Evolutionary conservation across 2,888 invertebrate species (phyloP).

Genomic region (Noctua comes): DNA sequence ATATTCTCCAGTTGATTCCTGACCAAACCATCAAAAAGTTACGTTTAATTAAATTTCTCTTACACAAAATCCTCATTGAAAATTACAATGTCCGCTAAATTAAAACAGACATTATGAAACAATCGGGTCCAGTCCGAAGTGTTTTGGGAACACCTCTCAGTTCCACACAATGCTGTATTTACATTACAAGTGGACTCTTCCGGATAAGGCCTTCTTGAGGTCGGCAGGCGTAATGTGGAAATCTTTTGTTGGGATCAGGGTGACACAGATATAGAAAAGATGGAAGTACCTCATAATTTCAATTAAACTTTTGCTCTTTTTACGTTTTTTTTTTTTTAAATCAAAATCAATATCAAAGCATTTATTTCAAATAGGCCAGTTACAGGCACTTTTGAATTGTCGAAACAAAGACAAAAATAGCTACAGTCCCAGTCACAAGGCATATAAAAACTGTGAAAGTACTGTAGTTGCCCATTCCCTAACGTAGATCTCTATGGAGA

Average conservation of each 20-base stretch:
- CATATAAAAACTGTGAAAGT: too few relatives aligned
- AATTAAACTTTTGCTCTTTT: too few relatives aligned
- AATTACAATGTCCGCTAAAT: slow-evolving; percentile 47
- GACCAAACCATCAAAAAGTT: not conserved
- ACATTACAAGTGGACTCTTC: slow-evolving; percentile 88
- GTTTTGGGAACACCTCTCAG: slow-evolving; percentile 70
- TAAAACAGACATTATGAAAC: slow-evolving; percentile 66
- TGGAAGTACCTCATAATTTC: slow-evolving; percentile 52
- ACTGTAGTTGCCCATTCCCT: too few relatives aligned
- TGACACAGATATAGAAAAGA: slow-evolving; percentile 58
- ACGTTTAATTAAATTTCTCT: not conserved
- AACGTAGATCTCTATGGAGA: too few relatives aligned
- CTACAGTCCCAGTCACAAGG: too few relatives aligned
- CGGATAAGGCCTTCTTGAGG: slow-evolving; percentile 85
- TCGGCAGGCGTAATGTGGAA: slow-evolving; percentile 86
- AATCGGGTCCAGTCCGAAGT: slow-evolving; percentile 68
- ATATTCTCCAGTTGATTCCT: not conserved
- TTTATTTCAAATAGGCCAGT: too few relatives aligned
- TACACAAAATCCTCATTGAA: not conserved
- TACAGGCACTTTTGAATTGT: too few relatives aligned
- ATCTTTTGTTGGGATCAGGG: slow-evolving; percentile 85
- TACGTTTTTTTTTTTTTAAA: too few relatives aligned
- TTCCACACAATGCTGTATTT: slow-evolving; percentile 83
- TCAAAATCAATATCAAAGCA: too few relatives aligned
- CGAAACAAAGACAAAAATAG: too few relatives aligned